Percentiles rank a stretch among this genome's conserved stretches.
Conservation (phyloP, 2,113 vertebrate species). For the Passer montanus region DNA sequence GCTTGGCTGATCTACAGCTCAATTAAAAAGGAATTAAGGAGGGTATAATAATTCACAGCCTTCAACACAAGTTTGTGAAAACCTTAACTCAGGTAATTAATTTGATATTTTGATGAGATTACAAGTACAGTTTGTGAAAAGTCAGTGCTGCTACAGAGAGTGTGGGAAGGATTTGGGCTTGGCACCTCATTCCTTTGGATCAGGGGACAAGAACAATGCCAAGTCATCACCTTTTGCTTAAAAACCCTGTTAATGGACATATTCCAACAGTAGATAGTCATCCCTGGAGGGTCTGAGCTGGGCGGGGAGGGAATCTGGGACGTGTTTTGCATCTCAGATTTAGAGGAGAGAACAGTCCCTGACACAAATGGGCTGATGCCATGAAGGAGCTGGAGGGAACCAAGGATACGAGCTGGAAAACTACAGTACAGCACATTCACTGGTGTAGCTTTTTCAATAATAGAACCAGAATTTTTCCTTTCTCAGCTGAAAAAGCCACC, state of each 20-base stretch:
- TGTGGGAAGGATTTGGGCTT: neutral
- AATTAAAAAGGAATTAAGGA: constrained; percentile 28
- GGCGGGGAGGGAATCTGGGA: neutral
- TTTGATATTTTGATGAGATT: constrained; percentile 6
- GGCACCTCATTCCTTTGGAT: neutral
- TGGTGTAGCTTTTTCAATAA: neutral
- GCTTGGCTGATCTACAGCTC: neutral
- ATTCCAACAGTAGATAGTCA: neutral
- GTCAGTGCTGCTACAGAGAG: neutral
- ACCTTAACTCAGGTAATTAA: constrained; percentile 25
- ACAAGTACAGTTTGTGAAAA: neutral
- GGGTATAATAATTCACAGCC: neutral
- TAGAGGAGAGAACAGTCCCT: neutral
- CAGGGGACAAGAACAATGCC: neutral
- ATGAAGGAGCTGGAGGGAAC: neutral
- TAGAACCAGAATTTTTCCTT: neutral
- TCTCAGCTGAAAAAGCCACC: neutral
- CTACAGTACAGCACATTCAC: neutral
- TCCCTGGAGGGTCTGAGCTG: neutral
- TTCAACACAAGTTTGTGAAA: neutral
- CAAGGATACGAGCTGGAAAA: neutral
- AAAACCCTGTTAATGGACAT: neutral
- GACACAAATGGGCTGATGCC: neutral
- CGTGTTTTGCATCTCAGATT: neutral
- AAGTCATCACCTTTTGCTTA: neutral